Conservation (phyloP, 2,888 invertebrate species). For the Chymomyza fuscimana region DNA sequence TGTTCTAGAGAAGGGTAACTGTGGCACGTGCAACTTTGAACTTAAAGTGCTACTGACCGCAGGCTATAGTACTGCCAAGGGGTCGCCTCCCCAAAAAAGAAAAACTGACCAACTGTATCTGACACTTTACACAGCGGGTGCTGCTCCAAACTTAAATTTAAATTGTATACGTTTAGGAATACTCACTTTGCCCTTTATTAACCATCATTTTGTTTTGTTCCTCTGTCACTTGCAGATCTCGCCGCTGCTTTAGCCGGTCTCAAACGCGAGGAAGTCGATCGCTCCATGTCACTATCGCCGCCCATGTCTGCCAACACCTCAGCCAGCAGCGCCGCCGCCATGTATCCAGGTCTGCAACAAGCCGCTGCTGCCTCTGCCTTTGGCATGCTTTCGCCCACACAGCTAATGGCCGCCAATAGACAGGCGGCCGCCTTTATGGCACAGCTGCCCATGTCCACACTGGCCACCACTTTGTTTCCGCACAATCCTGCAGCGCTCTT, state of each 20-base stretch:
- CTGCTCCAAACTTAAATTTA: constrained; percentile 2
- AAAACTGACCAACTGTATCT: constrained; percentile 21
- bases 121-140: constrained; percentile 22
- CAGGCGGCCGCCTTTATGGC: constrained; percentile 80
- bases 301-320: constrained; percentile 78
- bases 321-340: constrained; percentile 58
- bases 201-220: constrained; percentile 24
- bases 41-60: constrained; percentile 34
- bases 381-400: constrained; percentile 78
- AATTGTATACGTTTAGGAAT: constrained; percentile 5
- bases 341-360: constrained; percentile 78
- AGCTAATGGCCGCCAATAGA: constrained; percentile 77
- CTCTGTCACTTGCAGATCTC: constrained; percentile 65
- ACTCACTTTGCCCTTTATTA: constrained; percentile 24
- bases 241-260: constrained; percentile 79
- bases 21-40: constrained; percentile 49
- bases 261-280: constrained; percentile 78
- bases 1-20: neutral
- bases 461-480: constrained; percentile 78
- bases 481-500: constrained; percentile 79
- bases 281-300: constrained; percentile 76
- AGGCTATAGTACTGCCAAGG: constrained; percentile 3
- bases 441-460: constrained; percentile 77
- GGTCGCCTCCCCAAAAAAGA: too few species aligned
- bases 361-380: constrained; percentile 79